Conservation (phyloP, 2,113 vertebrate genomes). For the chimpanzee (Pan troglodytes) region NHGRI_mPanTro3-v2.1_pri NC_072403.2:112248501-112249000, state of each 20-base stretch:
- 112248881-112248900: conserved; percentile 7
- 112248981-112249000: neutral
- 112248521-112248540: neutral
- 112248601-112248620: neutral
- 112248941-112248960: neutral
- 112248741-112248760: neutral
- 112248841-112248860: neutral
- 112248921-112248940: neutral
- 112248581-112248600: neutral
- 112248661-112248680: neutral
- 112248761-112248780: neutral
- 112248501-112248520: neutral
- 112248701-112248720: neutral
- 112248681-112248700: neutral
- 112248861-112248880: neutral
- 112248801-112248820: neutral
- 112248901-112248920: neutral
- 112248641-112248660: neutral
- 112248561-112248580: neutral
- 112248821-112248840: neutral
- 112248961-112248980: fast-evolving
- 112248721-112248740: neutral
- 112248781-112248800: neutral
- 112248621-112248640: neutral
- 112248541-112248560: neutral